Evolutionary conservation across 1,140 invertebrate genomes (phyloP).

Genomic region (Brachionus calyciflorus): DNA sequence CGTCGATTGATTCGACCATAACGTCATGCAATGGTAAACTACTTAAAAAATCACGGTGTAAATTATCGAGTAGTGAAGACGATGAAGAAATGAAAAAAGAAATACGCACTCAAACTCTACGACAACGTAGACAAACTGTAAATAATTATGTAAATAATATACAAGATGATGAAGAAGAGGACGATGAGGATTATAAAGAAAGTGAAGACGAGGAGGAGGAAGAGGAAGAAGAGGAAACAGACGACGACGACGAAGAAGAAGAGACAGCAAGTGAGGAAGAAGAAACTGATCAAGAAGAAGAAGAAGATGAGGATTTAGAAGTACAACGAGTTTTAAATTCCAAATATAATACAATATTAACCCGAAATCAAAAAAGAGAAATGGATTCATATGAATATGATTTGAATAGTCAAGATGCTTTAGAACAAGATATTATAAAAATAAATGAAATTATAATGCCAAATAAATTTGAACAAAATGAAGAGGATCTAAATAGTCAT

Average conservation of each 20-base stretch:
- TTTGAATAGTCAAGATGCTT: not conserved
- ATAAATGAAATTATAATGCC: not conserved
- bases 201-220: conserved; percentile 51
- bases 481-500: not conserved
- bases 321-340: conserved; percentile 42
- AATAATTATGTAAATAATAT: conserved; percentile 24
- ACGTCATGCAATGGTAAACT: too few species aligned
- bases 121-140: conserved; percentile 14
- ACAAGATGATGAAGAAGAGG: conserved; percentile 44
- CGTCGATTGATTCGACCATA: too few species aligned
- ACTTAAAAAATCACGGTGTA: not conserved
- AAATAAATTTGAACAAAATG: not conserved
- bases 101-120: not conserved
- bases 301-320: conserved; percentile 52
- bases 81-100: not conserved
- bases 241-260: conserved; percentile 53
- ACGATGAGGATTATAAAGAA: conserved; percentile 48
- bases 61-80: not conserved
- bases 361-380: conserved; percentile 50
- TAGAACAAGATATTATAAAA: not conserved
- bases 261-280: conserved; percentile 58
- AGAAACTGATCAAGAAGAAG: conserved; percentile 54
- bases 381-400: conserved; percentile 51
- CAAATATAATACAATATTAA: not conserved
- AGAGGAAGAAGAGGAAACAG: conserved; percentile 57